Percentiles rank a stretch among this genome's conserved stretches.
Conservation (phyloP, 2,888 invertebrate species). For the Acrocyrtus sp. region DNA sequence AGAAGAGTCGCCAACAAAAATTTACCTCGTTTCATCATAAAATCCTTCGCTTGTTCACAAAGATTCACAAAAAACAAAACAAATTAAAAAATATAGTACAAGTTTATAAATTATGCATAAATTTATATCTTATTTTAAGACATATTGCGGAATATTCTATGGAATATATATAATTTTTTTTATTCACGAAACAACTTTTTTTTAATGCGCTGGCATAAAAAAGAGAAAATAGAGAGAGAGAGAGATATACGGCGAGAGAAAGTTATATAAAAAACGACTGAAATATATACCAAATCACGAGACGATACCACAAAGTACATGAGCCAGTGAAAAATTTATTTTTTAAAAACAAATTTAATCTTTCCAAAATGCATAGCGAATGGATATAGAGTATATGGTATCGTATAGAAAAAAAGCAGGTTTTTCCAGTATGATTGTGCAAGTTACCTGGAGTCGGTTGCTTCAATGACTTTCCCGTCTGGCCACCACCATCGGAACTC, state of each 20-base stretch:
- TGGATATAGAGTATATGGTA: not conserved
- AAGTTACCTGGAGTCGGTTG: constrained; percentile 56
- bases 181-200: not conserved
- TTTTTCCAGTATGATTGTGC: not conserved
- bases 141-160: not conserved
- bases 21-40: constrained; percentile 52
- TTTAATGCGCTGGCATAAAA: no score
- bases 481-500: constrained; percentile 63
- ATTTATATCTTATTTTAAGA: not conserved
- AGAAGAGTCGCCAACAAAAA: no score
- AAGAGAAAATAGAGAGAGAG: no score
- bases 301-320: not conserved
- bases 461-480: constrained; percentile 56
- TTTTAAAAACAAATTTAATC: not conserved
- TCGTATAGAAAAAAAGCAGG: not conserved
- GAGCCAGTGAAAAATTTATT: not conserved
- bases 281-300: not conserved
- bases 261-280: not conserved
- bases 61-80: constrained; percentile 24
- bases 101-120: not conserved
- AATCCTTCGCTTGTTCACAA: constrained; percentile 47
- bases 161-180: not conserved
- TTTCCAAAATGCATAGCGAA: no score
- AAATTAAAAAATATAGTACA: not conserved
- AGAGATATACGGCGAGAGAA: no score